A percentile compares a stretch with the other conserved stretches of the same genome.
Evolutionary conservation across 1,140 invertebrate genomes (phyloP).

Genomic region (Drosophila dunni): DNA sequence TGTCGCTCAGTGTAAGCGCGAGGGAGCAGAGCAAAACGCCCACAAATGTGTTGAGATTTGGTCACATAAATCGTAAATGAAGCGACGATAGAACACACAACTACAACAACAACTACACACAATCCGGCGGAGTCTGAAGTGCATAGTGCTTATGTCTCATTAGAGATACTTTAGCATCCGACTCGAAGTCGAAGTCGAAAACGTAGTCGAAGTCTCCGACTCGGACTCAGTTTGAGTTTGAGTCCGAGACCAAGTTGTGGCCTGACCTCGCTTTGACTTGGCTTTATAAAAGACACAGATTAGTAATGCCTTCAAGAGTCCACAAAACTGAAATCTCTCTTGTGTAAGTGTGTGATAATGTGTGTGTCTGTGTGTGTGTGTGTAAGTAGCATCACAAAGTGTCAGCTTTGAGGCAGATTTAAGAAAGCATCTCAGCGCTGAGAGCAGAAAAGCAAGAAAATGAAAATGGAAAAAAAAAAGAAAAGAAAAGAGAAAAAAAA

Average conservation of each 20-base stretch:
- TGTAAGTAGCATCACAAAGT: slow-evolving; percentile 78
- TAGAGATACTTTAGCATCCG: slow-evolving; percentile 76
- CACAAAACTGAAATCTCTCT: slow-evolving; percentile 30
- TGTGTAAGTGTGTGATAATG: slow-evolving; percentile 5
- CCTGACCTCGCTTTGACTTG: slow-evolving; percentile 61
- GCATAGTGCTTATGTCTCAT: slow-evolving; percentile 78
- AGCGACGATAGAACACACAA: slow-evolving; percentile 39
- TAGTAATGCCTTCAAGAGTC: slow-evolving; percentile 76
- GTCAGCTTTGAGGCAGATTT: slow-evolving; percentile 80
- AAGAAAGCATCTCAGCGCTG: slow-evolving; percentile 62
- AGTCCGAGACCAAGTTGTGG: slow-evolving; percentile 38
- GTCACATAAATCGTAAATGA: slow-evolving; percentile 42
- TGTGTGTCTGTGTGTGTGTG: slow-evolving; percentile 56
- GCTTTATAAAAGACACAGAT: slow-evolving; percentile 81
- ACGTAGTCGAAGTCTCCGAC: slow-evolving; percentile 3
- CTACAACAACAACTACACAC: slow-evolving; percentile 1
- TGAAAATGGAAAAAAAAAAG: slow-evolving; percentile 50
- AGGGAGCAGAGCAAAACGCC: background rate
- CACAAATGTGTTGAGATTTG: slow-evolving; percentile 16
- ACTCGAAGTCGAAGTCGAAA: slow-evolving; percentile 26
- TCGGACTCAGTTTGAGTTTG: slow-evolving; percentile 16
- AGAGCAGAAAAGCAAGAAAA: slow-evolving; percentile 30
- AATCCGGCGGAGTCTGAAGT: slow-evolving; percentile 57
- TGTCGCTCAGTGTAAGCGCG: slow-evolving; percentile 1
- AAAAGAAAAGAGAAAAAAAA: slow-evolving; percentile 65